Evolutionary conservation across 2,113 vertebrate genomes (phyloP).

Genomic region (Fregetta grallaria): DNA sequence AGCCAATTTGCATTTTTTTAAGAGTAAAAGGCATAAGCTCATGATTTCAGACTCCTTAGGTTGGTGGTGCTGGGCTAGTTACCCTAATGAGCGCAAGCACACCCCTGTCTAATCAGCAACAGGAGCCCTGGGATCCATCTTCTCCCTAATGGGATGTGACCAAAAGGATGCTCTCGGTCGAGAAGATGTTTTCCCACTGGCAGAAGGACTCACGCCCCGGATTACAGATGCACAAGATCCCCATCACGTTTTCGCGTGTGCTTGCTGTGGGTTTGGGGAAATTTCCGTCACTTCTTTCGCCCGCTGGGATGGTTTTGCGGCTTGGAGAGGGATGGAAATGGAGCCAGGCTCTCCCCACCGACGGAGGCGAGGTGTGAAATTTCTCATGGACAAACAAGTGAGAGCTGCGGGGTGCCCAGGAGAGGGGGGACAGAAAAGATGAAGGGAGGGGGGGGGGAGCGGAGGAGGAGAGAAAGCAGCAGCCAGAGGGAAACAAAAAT

Average conservation of each 20-base stretch:
- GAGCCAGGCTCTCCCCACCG: not conserved
- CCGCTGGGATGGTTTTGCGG: not conserved
- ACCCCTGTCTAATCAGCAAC: not conserved
- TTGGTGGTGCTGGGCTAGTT: accelerated
- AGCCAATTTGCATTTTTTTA: not conserved
- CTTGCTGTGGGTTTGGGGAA: not conserved
- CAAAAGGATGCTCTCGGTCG: accelerated
- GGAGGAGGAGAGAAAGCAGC: not conserved
- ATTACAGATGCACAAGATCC: not conserved
- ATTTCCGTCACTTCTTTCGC: not conserved
- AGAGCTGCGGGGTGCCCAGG: conserved; percentile 55
- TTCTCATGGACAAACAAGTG: conserved; percentile 73
- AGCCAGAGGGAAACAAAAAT: conserved; percentile 53
- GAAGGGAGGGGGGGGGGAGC: not conserved
- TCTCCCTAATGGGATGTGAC: accelerated
- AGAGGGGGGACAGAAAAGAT: not conserved
- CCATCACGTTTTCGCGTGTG: conserved; percentile 1
- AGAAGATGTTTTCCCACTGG: not conserved
- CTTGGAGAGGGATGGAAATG: not conserved
- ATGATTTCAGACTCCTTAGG: not conserved
- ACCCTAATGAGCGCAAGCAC: not conserved
- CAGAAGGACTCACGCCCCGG: not conserved
- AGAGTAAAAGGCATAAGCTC: not conserved
- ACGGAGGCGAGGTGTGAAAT: conserved; percentile 71
- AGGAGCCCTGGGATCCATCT: not conserved